Conservation (phyloP, 64 coral and sea anemone genomes). For the Trachythela sp. region DNA sequence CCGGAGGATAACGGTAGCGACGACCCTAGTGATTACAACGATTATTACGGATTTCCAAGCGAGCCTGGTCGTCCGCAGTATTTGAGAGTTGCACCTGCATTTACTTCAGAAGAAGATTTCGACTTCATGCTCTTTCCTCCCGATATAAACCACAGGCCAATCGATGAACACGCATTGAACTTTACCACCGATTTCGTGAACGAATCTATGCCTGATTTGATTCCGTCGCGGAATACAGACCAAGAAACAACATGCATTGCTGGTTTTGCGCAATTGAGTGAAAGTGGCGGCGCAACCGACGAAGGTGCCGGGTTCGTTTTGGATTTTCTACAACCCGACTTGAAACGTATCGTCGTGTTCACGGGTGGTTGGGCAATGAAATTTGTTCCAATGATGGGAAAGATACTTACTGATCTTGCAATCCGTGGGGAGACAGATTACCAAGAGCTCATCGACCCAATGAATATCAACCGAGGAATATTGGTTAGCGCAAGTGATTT, state of each 20-base stretch:
- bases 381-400: slow-evolving; percentile 53
- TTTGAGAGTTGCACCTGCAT: slow-evolving; percentile 35
- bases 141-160: not conserved
- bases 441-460: slow-evolving; percentile 36
- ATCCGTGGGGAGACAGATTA: slow-evolving; percentile 27
- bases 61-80: slow-evolving; percentile 19
- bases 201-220: slow-evolving; percentile 33
- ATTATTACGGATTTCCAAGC: slow-evolving; percentile 47
- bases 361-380: slow-evolving; percentile 56
- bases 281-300: not conserved
- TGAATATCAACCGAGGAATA: slow-evolving; percentile 42
- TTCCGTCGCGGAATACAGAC: not conserved
- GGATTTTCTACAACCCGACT: slow-evolving; percentile 41
- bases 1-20: not conserved
- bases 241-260: slow-evolving; percentile 28
- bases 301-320: slow-evolving; percentile 47
- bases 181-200: slow-evolving; percentile 41
- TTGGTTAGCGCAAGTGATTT: not conserved
- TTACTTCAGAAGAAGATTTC: slow-evolving; percentile 34
- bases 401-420: slow-evolving; percentile 39
- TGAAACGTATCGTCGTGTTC: slow-evolving; percentile 35
- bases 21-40: slow-evolving; percentile 15
- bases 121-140: slow-evolving; percentile 37
- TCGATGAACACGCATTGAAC: slow-evolving; percentile 25
- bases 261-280: slow-evolving; percentile 33